phyloP scores from a whole-genome alignment of 1,140 invertebrate genomes.

The Venustaconcha ellipsiformis region DNA sequence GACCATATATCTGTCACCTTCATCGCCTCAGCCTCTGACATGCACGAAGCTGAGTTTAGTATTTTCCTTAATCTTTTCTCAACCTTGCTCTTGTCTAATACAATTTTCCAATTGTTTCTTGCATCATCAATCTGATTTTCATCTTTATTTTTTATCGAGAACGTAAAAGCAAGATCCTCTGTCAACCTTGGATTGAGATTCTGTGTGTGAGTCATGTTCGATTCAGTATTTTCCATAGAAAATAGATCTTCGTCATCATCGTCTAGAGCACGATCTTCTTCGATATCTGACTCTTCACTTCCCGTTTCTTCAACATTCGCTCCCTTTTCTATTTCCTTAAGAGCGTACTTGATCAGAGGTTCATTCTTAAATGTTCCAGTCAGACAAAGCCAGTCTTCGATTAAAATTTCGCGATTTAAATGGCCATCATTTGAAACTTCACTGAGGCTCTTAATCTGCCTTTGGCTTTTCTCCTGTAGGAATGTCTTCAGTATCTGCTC shows the following conservation, averaged over 20 bases:
- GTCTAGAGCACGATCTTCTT: constrained; percentile 35
- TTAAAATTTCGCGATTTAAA: not conserved
- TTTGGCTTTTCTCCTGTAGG: not conserved
- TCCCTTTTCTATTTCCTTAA: no score
- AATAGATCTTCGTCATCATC: constrained; percentile 30
- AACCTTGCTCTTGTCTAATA: constrained; percentile 10
- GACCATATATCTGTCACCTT: not conserved
- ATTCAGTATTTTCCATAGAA: constrained; percentile 12
- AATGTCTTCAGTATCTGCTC: constrained; percentile 3
- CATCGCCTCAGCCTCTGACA: not conserved
- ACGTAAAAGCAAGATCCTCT: not conserved
- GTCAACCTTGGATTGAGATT: not conserved
- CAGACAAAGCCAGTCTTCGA: not conserved
- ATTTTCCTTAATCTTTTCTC: not conserved
- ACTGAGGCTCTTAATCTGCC: not conserved
- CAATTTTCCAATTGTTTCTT: not conserved
- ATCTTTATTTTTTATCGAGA: not conserved
- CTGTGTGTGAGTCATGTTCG: not conserved
- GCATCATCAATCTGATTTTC: not conserved
- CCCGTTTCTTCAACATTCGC: constrained; percentile 12
- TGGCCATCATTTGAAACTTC: not conserved
- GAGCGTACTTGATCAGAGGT: not conserved
- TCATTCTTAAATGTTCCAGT: not conserved
- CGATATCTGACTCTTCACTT: constrained; percentile 13
- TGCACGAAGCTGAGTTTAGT: not conserved